A percentile compares a stretch with the other conserved stretches of the same genome.
Evolutionary conservation across 2,113 vertebrate genomes (phyloP).

Genomic region (Pycnonotus jocosus): DNA sequence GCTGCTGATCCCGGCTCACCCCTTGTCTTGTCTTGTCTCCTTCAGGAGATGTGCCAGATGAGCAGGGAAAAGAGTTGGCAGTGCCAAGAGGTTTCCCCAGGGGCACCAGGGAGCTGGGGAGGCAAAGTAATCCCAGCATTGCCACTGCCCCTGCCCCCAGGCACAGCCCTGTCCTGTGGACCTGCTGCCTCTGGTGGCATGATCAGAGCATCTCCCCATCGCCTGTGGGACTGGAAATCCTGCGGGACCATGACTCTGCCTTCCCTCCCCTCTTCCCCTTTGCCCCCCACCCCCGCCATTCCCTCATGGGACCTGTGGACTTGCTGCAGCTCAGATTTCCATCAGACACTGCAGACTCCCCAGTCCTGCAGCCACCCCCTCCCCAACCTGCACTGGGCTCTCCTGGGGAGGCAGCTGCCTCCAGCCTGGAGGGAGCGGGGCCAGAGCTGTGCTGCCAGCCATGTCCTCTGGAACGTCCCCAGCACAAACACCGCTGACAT

Average conservation of each 20-base stretch:
- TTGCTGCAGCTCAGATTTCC: background rate
- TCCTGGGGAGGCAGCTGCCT: background rate
- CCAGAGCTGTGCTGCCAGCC: background rate
- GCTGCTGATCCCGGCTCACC: background rate
- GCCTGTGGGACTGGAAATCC: background rate
- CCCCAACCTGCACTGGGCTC: rapidly evolving
- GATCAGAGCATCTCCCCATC: rapidly evolving
- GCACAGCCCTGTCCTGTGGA: background rate
- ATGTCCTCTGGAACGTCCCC: background rate
- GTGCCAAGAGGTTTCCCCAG: rapidly evolving
- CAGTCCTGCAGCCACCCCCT: rapidly evolving
- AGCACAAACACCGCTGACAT: background rate
- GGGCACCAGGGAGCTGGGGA: background rate
- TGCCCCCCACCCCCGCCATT: no score
- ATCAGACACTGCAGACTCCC: rapidly evolving
- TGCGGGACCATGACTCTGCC: rapidly evolving
- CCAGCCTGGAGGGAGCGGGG: rapidly evolving
- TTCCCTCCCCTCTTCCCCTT: background rate
- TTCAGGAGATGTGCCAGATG: background rate
- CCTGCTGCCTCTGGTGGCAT: rapidly evolving
- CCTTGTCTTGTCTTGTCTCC: background rate
- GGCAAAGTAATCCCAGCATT: background rate
- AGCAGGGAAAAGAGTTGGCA: background rate
- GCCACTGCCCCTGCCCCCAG: background rate
- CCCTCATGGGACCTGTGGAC: rapidly evolving